These are phyloP conservation scores for Ephialtes manifestator DNA, from an alignment of 2,888 invertebrate species.

Conservation along the genomic window DNA sequence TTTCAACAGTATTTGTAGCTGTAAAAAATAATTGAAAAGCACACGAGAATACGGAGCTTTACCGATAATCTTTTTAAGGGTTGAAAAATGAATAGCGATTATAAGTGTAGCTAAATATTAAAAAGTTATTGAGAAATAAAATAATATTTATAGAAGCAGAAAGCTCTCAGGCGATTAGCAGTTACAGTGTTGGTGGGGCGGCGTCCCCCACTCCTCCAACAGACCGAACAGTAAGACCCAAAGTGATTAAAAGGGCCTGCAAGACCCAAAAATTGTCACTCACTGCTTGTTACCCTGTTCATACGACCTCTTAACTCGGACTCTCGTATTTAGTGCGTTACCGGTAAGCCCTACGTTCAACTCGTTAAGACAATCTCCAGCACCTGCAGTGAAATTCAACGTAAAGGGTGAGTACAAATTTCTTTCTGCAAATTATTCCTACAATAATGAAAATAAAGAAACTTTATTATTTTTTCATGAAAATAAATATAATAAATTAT, in stretches of 20 bases:
- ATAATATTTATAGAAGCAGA: background rate
- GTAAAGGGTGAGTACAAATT: conserved; percentile 5
- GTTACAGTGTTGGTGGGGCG: background rate
- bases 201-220: conserved; percentile 42
- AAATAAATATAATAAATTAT: too few species aligned
- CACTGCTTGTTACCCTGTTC: conserved; percentile 22
- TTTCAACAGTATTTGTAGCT: too few species aligned
- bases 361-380: background rate
- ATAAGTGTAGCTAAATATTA: background rate
- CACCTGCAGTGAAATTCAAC: background rate
- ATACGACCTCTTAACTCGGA: conserved; percentile 4
- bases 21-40: too few species aligned
- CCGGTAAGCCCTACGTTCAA: background rate
- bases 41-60: too few species aligned
- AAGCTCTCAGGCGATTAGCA: background rate
- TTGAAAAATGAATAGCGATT: too few species aligned
- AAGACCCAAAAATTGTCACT: conserved; percentile 42
- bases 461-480: too few species aligned
- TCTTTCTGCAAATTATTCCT: background rate
- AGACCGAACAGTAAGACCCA: conserved; percentile 19
- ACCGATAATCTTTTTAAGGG: too few species aligned
- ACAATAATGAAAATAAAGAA: too few species aligned
- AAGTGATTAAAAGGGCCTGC: conserved; percentile 47
- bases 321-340: background rate
- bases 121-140: background rate